Base-by-base conservation (phyloP, 37 sponge, comb jelly and placozoan species). In the Cladorhizidae sp. region DNA sequence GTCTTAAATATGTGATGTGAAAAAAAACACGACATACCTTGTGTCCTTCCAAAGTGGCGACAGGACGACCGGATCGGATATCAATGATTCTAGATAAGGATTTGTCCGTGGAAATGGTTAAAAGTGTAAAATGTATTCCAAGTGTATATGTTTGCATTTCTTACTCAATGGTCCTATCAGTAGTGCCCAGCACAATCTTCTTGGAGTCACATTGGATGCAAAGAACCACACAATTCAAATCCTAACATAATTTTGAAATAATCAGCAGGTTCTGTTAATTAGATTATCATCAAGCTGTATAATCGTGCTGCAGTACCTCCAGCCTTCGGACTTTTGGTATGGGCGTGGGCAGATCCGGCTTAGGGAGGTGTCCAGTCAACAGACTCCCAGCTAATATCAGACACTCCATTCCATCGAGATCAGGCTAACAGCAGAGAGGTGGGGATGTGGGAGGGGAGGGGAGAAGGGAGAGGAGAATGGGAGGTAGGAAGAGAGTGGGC, bases 201-300 rank as follows among this genome's bases (percentile, higher is more conserved):
- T 77, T 85, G 56, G 74, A 62, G 58, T 93, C 93, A 81, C 85
- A 88, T 70, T 84, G 89, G 40, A 88, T 23, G 79, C 93, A 88
- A 33, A 78, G 45, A 39, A 93, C 81, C n/a, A 67, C 49, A 65
- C 64, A 65, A 43, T 78, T 59, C 29, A 78, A 50, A 8, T 61
- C 38, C 91, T 38, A 38, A 31, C 5, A 38, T 37, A 28, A 28
- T 37, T 17, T 26, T 6, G 41, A 38, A 5, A 6, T 14, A 36
- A 41, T 26, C 9, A 45, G 55, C 55, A 74, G 33, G 42, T 2
- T 41, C 45, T 25, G 23, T 23, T 71, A 49, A 38, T 37, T n/a
- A n/a, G n/a, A n/a, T n/a, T n/a, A n/a, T n/a, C n/a, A n/a, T n/a
- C n/a, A n/a, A n/a, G 21, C 68, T 31, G 21, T 33, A 2, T 6